Evolutionary conservation across 30 jellyfish, hydroid and myxozoan species (phyloP).

Genomic region (Hydractinia symbiolongicarpus): DNA sequence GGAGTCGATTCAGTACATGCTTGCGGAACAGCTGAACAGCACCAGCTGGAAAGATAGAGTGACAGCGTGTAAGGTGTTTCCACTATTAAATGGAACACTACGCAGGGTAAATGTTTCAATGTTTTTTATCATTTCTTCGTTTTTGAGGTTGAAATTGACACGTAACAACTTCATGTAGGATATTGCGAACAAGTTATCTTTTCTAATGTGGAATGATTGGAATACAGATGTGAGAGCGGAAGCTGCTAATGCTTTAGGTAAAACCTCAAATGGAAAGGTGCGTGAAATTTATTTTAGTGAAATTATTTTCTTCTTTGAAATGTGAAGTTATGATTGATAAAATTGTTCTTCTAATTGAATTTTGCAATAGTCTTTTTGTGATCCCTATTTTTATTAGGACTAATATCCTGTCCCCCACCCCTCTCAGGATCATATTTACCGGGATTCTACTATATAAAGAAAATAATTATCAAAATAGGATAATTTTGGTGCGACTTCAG

Average conservation of each 20-base stretch:
- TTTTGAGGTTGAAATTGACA: background rate
- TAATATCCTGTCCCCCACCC: too few relatives aligned
- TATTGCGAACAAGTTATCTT: conserved; percentile 70
- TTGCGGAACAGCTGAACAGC: conserved; percentile 81
- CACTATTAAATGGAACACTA: conserved; percentile 55
- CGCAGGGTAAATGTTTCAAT: conserved; percentile 42
- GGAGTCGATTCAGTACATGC: conserved; percentile 50
- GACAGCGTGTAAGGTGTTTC: conserved; percentile 75
- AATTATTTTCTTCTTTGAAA: background rate
- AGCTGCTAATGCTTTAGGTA: conserved; percentile 85
- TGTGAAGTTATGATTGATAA: background rate
- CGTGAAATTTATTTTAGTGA: background rate
- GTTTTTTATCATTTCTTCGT: background rate
- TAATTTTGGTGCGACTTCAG: too few relatives aligned
- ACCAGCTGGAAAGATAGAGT: conserved; percentile 77
- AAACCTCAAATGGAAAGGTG: conserved; percentile 88
- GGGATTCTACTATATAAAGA: too few relatives aligned
- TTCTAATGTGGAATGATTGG: conserved; percentile 94
- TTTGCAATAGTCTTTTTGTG: background rate
- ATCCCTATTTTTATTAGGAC: background rate
- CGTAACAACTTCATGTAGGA: conserved; percentile 35
- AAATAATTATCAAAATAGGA: too few relatives aligned
- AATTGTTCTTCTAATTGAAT: background rate
- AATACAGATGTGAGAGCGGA: conserved; percentile 77
- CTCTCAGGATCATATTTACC: too few relatives aligned